Conservation (phyloP, 1,140 invertebrate genomes). For the Centruroides sculpturatus region DNA sequence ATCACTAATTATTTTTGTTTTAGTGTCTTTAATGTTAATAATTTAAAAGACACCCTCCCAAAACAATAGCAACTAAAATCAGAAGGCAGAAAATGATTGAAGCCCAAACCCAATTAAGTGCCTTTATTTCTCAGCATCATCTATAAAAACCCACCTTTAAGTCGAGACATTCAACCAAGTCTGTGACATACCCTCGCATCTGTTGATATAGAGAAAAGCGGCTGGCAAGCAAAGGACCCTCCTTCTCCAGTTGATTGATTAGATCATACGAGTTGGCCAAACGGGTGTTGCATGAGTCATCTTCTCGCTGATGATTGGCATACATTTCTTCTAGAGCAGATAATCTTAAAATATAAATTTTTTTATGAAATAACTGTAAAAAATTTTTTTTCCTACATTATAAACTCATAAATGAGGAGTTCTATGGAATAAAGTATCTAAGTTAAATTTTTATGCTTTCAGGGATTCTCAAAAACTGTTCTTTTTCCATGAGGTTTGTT, state of each 20-base stretch:
- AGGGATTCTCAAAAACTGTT: too few relatives aligned
- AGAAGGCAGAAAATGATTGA: neutral
- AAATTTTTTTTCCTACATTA: too few relatives aligned
- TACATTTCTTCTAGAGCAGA: slow-evolving; percentile 6
- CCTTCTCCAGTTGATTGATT: slow-evolving; percentile 41
- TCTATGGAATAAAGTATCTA: too few relatives aligned
- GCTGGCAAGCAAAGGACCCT: slow-evolving; percentile 49
- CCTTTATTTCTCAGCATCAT: neutral
- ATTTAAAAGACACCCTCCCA: neutral
- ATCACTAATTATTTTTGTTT: too few relatives aligned
- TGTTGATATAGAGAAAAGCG: slow-evolving; percentile 88
- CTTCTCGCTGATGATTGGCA: slow-evolving; percentile 8
- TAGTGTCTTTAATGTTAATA: neutral
- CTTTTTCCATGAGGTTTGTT: too few relatives aligned
- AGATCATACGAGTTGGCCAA: slow-evolving; percentile 44
- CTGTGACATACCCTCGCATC: slow-evolving; percentile 84
- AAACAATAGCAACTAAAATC: neutral
- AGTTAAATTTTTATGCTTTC: too few relatives aligned
- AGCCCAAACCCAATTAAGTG: neutral
- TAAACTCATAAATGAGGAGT: too few relatives aligned
- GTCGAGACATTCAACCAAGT: slow-evolving; percentile 91
- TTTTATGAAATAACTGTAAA: neutral
- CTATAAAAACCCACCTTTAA: slow-evolving; percentile 31
- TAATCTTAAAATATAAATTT: slow-evolving; percentile 1
- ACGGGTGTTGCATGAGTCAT: slow-evolving; percentile 31